phyloP scores from a whole-genome alignment of 2,797 vertebrate genomes.

The Cyprinodon diabolis region DNA sequence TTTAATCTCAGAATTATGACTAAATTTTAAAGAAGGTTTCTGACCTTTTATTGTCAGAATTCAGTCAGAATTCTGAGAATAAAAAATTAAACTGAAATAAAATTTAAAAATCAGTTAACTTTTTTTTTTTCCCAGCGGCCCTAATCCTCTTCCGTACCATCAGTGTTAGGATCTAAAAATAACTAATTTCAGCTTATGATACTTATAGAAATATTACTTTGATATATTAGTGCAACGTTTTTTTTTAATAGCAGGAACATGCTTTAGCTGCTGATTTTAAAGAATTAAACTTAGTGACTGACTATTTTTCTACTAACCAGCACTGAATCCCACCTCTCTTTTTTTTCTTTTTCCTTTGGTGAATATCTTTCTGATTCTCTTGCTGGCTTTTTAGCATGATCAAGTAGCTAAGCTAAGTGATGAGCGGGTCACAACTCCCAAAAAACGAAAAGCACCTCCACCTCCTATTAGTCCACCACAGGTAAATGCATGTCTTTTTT shows the following conservation, averaged over 20 bases:
- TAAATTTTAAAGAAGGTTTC: too few relatives aligned
- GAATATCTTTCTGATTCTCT: slow-evolving; percentile 44
- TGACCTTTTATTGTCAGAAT: too few relatives aligned
- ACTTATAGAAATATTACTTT: slow-evolving; percentile 1
- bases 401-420: slow-evolving; percentile 95
- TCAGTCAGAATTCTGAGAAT: too few relatives aligned
- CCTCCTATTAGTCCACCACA: slow-evolving; percentile 96
- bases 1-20: too few relatives aligned
- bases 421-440: slow-evolving; percentile 98
- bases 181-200: neutral
- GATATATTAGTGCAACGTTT: slow-evolving; percentile 13
- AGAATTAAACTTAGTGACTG: slow-evolving; percentile 36
- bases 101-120: too few relatives aligned
- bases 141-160: too few relatives aligned
- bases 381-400: slow-evolving; percentile 89
- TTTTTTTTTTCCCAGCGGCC: too few relatives aligned
- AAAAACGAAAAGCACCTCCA: slow-evolving; percentile 99
- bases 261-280: slow-evolving; percentile 14
- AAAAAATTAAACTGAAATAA: too few relatives aligned
- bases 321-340: slow-evolving; percentile 71
- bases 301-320: slow-evolving; percentile 69
- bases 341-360: slow-evolving; percentile 64
- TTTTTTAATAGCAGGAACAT: slow-evolving; percentile 20
- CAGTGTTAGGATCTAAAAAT: neutral
- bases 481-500: slow-evolving; percentile 85